Conservation (phyloP, 1,140 invertebrate genomes). For the Metopolophium dirhodum region DNA sequence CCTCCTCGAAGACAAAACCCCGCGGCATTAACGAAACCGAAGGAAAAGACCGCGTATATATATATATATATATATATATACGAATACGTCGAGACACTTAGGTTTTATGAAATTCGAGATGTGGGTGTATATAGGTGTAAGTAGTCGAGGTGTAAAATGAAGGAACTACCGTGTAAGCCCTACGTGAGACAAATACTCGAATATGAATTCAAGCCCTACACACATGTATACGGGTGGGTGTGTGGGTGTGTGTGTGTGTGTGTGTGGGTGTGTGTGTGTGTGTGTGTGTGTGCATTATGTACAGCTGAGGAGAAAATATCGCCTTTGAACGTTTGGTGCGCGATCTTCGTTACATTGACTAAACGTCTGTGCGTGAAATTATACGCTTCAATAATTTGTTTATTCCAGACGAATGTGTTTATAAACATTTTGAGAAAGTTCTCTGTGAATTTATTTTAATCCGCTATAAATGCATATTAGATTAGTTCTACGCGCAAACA, state of each 20-base stretch:
- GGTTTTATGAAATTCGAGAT: conserved; percentile 30
- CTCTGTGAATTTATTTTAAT: neutral
- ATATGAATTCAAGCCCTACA: neutral
- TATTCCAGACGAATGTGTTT: conserved; percentile 20
- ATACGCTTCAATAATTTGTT: neutral
- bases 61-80: no score
- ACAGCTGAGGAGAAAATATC: neutral
- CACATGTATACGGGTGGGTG: neutral
- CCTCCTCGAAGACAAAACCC: conserved; percentile 23
- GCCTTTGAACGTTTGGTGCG: neutral
- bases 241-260: neutral
- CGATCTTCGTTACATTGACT: neutral
- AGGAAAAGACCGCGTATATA: neutral
- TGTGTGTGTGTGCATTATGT: neutral
- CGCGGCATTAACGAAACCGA: neutral
- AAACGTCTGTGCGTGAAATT: neutral
- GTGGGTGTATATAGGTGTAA: neutral
- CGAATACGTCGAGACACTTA: neutral
- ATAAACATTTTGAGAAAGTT: conserved; percentile 6
- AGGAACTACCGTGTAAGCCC: neutral
- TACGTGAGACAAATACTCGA: conserved; percentile 43
- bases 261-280: neutral
- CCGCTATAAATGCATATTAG: neutral
- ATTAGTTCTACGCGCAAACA: neutral
- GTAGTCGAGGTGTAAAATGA: conserved; percentile 23